Percentiles rank a stretch among this genome's conserved stretches.
phyloP scores from a whole-genome alignment of 2,797 vertebrate genomes.

The Pantherophis alleghaniensis region DNA sequence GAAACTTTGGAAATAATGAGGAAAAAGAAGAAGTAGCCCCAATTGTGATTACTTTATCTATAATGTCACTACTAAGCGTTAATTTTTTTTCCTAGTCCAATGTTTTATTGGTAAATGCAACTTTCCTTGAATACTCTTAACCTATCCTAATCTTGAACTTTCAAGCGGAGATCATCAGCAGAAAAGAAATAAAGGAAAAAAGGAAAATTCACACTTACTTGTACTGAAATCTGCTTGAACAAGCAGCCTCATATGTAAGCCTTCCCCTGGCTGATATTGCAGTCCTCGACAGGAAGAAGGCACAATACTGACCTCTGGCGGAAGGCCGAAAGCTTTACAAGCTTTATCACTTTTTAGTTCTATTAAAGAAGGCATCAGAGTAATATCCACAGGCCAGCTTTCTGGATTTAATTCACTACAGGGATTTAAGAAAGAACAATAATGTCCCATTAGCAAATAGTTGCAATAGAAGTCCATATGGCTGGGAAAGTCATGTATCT shows the following conservation, averaged over 20 bases:
- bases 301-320: conserved; percentile 78
- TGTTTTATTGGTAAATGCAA: neutral
- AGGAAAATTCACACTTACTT: conserved; percentile 54
- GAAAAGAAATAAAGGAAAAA: neutral
- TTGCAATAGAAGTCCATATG: neutral
- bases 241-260: conserved; percentile 81
- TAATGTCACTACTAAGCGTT: neutral
- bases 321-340: conserved; percentile 70
- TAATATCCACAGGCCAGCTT: conserved; percentile 67
- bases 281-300: conserved; percentile 78
- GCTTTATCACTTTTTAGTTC: conserved; percentile 61
- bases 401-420: conserved; percentile 52
- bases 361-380: conserved; percentile 68
- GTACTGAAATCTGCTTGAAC: conserved; percentile 55
- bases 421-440: conserved; percentile 40
- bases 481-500: neutral
- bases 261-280: conserved; percentile 68
- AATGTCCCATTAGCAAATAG: neutral
- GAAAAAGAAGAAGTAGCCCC: neutral
- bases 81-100: neutral
- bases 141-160: neutral
- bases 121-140: neutral
- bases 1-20: neutral
- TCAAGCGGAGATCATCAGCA: neutral
- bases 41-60: neutral